Percentiles rank a stretch among this genome's conserved stretches.
Conservation (phyloP, 2,113 vertebrate species). For the Chroicocephalus ridibundus region DNA sequence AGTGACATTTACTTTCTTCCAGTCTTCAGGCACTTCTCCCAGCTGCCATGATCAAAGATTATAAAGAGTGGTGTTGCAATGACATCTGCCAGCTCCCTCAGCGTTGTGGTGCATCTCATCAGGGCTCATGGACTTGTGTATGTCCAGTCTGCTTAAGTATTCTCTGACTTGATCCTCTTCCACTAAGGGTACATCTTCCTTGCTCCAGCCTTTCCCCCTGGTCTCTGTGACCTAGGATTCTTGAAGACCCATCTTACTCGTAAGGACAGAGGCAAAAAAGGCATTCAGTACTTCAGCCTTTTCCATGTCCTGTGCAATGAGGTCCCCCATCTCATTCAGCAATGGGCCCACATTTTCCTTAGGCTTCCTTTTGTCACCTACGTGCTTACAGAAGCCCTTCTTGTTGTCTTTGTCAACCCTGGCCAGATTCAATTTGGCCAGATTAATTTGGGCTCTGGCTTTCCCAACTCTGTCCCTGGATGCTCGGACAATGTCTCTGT, state of each 20-base stretch:
- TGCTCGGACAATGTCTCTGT: background rate
- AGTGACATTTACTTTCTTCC: background rate
- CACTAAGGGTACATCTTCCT: background rate
- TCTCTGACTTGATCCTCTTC: background rate
- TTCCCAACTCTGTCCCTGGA: background rate
- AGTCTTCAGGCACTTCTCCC: background rate
- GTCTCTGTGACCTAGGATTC: background rate
- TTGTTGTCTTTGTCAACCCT: background rate
- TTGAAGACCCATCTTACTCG: background rate
- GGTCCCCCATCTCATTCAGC: background rate
- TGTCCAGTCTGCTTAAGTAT: background rate
- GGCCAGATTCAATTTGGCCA: background rate
- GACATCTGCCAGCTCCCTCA: background rate
- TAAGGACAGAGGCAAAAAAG: background rate
- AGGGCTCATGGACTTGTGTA: no score
- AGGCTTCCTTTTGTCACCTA: background rate
- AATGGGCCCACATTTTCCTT: background rate
- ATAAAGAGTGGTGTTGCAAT: background rate
- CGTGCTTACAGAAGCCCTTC: rapidly evolving
- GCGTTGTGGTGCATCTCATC: background rate
- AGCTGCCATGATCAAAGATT: background rate
- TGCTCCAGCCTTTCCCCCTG: background rate
- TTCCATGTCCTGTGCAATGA: background rate
- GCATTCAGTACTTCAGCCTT: background rate
- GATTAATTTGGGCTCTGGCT: background rate